Conservation (phyloP, 2,888 invertebrate species). For the Athalia circularis region DNA sequence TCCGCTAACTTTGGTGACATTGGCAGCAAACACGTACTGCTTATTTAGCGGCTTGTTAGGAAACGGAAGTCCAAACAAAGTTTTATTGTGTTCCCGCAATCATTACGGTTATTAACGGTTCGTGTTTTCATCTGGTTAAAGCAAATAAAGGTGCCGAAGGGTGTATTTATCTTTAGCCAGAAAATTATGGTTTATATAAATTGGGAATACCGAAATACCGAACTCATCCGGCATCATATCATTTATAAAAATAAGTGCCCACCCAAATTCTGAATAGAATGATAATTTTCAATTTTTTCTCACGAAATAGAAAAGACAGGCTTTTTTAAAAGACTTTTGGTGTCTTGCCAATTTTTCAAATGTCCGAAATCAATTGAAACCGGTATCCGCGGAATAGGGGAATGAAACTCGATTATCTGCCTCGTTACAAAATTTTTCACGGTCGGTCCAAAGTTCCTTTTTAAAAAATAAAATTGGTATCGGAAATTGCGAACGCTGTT, state of each 20-base stretch:
- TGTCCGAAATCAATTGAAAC: background rate
- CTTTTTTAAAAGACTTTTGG: background rate
- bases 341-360: background rate
- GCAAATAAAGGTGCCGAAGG: constrained; percentile 26
- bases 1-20: constrained; percentile 11
- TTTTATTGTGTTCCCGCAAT: constrained; percentile 14
- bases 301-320: background rate
- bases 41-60: constrained; percentile 28
- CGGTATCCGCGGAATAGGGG: background rate
- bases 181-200: constrained; percentile 38
- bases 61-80: constrained; percentile 36
- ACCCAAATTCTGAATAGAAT: background rate
- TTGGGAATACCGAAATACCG: constrained; percentile 25
- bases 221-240: background rate
- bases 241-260: too few relatives aligned
- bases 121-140: constrained; percentile 37
- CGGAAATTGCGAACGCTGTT: constrained; percentile 24
- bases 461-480: background rate
- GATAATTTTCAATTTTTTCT: background rate
- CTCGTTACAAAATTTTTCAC: constrained; percentile 21
- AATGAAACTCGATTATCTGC: constrained; percentile 20
- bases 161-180: constrained; percentile 19
- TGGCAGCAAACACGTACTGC: constrained; percentile 4
- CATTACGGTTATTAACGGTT: constrained; percentile 29
- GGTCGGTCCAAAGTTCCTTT: constrained; percentile 9